phyloP scores from a whole-genome alignment of 1,140 invertebrate genomes.

The Drosophila nigrodunni region DNA sequence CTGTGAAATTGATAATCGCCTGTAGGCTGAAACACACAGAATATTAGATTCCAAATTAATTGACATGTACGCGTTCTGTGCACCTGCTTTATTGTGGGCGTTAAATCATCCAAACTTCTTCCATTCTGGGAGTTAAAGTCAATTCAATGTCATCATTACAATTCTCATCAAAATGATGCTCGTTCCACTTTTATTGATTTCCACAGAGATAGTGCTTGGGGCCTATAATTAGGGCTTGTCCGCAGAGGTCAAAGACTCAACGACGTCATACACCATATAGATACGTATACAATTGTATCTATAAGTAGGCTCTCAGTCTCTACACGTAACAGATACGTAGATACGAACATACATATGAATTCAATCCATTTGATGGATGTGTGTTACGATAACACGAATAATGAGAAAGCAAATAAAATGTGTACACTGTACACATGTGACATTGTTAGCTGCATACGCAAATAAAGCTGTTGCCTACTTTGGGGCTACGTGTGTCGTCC shows the following conservation, averaged over 20 bases:
- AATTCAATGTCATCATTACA: slow-evolving; percentile 21
- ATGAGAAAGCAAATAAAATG: slow-evolving; percentile 4
- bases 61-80: neutral
- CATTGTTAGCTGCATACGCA: neutral
- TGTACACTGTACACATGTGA: neutral
- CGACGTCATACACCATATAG: neutral
- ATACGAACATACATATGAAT: neutral
- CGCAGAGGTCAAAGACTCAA: slow-evolving; percentile 66
- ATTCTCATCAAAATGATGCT: neutral
- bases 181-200: slow-evolving; percentile 4
- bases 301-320: slow-evolving; percentile 4
- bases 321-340: too few species aligned
- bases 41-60: slow-evolving; percentile 13
- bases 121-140: neutral
- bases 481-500: neutral
- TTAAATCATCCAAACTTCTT: neutral
- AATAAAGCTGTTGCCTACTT: slow-evolving; percentile 28
- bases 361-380: slow-evolving; percentile 7
- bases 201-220: neutral
- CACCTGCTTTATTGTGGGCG: slow-evolving; percentile 2
- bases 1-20: slow-evolving; percentile 59
- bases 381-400: slow-evolving; percentile 11
- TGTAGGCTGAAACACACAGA: neutral
- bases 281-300: neutral
- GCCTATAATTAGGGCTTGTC: slow-evolving; percentile 63